Conservation (phyloP, 2,888 invertebrate genomes). For the Eurois occulta region DNA sequence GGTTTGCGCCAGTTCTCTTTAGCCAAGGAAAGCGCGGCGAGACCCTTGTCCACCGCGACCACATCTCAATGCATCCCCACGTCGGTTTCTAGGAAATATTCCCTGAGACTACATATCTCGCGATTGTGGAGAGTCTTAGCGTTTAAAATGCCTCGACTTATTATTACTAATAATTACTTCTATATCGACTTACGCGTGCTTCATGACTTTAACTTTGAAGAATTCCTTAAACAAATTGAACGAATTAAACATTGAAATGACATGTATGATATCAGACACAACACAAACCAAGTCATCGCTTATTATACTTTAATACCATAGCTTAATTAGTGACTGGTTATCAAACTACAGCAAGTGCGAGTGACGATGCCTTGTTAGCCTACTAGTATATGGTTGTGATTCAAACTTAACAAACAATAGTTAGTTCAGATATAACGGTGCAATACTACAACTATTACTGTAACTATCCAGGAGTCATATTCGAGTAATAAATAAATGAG, state of each 20-base stretch:
- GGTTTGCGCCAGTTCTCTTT: too few species aligned
- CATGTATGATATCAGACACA: neutral
- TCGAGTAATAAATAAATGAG: too few species aligned
- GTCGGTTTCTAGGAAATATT: too few species aligned
- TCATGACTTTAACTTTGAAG: neutral
- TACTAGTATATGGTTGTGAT: constrained; percentile 5
- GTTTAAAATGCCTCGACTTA: too few species aligned
- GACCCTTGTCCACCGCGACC: too few species aligned
- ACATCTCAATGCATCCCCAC: too few species aligned
- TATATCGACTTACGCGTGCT: neutral
- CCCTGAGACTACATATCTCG: too few species aligned
- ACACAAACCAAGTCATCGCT: neutral
- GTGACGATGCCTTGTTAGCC: neutral
- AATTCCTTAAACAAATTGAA: neutral
- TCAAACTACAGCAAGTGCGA: neutral
- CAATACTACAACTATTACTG: constrained; percentile 2
- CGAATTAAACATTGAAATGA: neutral
- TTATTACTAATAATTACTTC: too few species aligned
- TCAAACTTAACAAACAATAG: neutral
- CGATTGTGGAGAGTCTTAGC: too few species aligned
- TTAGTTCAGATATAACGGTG: neutral
- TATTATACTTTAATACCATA: neutral
- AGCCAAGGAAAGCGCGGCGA: too few species aligned
- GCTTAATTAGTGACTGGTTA: neutral
- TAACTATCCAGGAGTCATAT: constrained; percentile 3